Percentiles rank a stretch among this genome's conserved stretches.
Evolutionary conservation across 1,140 invertebrate species (phyloP).

Genomic region (Drosophila setifemur): DNA sequence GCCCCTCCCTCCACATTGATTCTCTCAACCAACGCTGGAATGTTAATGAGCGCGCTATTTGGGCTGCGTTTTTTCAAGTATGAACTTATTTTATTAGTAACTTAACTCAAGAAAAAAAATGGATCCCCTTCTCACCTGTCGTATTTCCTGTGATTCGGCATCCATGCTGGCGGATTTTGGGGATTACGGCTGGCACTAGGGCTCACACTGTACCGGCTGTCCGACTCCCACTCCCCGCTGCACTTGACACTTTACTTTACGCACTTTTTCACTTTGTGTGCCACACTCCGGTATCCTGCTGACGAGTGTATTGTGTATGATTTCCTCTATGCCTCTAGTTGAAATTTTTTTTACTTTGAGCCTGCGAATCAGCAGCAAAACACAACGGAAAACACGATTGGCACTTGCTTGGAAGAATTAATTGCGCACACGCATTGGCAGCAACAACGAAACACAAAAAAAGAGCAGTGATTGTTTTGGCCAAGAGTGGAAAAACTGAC

Average conservation of each 20-base stretch:
- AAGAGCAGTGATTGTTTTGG: slow-evolving; percentile 20
- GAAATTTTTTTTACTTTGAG: slow-evolving; percentile 68
- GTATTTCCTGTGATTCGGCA: slow-evolving; percentile 81
- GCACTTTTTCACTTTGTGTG: slow-evolving; percentile 40
- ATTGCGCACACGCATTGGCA: slow-evolving; percentile 73
- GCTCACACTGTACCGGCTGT: slow-evolving; percentile 63
- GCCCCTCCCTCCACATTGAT: slow-evolving; percentile 8
- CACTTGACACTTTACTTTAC: slow-evolving; percentile 70
- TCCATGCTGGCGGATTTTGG: slow-evolving; percentile 63
- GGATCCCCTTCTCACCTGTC: slow-evolving; percentile 64
- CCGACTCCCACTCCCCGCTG: slow-evolving; percentile 70
- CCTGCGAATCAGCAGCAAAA: slow-evolving; percentile 53
- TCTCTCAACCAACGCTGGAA: slow-evolving; percentile 47
- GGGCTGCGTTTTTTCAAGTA: slow-evolving; percentile 40
- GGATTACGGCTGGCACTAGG: slow-evolving; percentile 14
- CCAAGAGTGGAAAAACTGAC: slow-evolving; percentile 33
- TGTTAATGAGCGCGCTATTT: slow-evolving; percentile 72
- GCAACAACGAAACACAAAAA: slow-evolving; percentile 5
- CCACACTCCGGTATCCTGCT: slow-evolving; percentile 24
- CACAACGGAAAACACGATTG: slow-evolving; percentile 52
- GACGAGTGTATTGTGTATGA: slow-evolving; percentile 39
- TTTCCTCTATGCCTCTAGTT: slow-evolving; percentile 31
- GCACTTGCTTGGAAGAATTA: slow-evolving; percentile 64
- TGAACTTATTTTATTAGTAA: slow-evolving; percentile 21
- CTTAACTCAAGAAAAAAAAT: slow-evolving; percentile 6